Evolutionary conservation across 2,797 vertebrate species (phyloP), one percentile per base, ranked within the genome.

Genomic region (Pogonophryne albipinna): DNA sequence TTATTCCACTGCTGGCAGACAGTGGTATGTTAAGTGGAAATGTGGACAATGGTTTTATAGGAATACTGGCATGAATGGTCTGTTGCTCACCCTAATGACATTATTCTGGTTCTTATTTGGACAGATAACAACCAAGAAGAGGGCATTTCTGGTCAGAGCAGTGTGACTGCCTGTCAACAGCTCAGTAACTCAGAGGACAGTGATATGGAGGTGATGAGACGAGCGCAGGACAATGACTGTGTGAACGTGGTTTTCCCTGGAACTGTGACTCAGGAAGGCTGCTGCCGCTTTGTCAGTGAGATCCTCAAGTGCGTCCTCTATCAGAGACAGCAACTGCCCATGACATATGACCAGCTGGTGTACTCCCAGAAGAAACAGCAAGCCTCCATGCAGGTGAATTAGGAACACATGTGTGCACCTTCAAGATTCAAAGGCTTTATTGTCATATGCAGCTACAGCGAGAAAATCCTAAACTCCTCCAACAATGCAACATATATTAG

Each of bases 241-340:
- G 96, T 99, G 63, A 90, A 93, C 0, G 96, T 99, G 49, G 90
- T 94, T 20, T 97, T 99, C 66, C 93, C 96, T 0, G 96, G 98
- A 2, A 80, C 86, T 0, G 96, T 99, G 41, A 97, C 95, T 17
- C 95, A 94, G 56, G 96, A 97, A 11, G 94, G 95, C 84, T 98
- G 97, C 88, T 98, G 94, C 86, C 93, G 93, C 27, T 97, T 99
- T 5, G 95, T 97, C 64, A 96, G 96, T 15, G 98, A 99, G 86
- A 95, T 99, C 49, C 92, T 99, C 23, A 99, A 99, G 84, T 97
- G 96, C 76, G 84, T 99, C 69, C 94, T 99, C 71, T 96, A 98
- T 90, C 97, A 99, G 90, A 94, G 97, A 57, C 97, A 98, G 78
- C 98, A 99, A 78, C 94, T 99, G 2, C 98, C 98, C 50, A 95